phyloP scores from a whole-genome alignment of 1,140 invertebrate genomes.

The Amyelois transitella region DNA sequence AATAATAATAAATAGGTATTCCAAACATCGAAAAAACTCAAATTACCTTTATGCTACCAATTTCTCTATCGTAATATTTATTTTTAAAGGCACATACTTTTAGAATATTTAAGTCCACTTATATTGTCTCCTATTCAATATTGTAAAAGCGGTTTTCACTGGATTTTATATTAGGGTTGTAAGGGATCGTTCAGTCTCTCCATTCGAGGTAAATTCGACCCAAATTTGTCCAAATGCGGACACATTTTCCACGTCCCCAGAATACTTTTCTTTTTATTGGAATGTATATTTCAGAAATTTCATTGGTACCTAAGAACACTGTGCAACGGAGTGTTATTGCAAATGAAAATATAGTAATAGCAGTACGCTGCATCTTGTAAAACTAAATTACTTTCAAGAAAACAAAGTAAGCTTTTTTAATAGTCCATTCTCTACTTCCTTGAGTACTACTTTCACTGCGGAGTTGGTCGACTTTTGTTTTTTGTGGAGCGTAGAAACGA shows the following conservation, averaged over 20 bases:
- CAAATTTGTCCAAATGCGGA: conserved; percentile 54
- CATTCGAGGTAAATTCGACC: conserved; percentile 49
- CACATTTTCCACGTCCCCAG: conserved; percentile 46
- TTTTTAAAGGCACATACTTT: conserved; percentile 10
- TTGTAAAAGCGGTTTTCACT: conserved; percentile 35
- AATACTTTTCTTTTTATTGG: conserved; percentile 49
- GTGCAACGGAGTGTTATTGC: conserved; percentile 29
- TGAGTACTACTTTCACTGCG: background rate
- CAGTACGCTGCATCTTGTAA: conserved; percentile 13
- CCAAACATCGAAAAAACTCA: too few relatives aligned
- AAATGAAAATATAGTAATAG: conserved; percentile 26
- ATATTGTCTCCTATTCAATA: conserved; percentile 31
- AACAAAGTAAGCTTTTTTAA: background rate
- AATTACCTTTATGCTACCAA: too few relatives aligned
- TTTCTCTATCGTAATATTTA: background rate
- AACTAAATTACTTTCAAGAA: conserved; percentile 1
- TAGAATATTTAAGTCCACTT: conserved; percentile 16
- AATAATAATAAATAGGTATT: too few relatives aligned
- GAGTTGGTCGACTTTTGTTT: background rate
- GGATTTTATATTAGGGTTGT: conserved; percentile 45
- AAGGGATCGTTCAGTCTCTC: conserved; percentile 41
- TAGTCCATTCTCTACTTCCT: background rate
- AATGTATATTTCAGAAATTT: conserved; percentile 49
- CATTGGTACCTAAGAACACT: conserved; percentile 24
- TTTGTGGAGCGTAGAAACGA: background rate